Base-by-base conservation (phyloP, 2,113 vertebrate species). In the Bagarius yarrelli region DNA sequence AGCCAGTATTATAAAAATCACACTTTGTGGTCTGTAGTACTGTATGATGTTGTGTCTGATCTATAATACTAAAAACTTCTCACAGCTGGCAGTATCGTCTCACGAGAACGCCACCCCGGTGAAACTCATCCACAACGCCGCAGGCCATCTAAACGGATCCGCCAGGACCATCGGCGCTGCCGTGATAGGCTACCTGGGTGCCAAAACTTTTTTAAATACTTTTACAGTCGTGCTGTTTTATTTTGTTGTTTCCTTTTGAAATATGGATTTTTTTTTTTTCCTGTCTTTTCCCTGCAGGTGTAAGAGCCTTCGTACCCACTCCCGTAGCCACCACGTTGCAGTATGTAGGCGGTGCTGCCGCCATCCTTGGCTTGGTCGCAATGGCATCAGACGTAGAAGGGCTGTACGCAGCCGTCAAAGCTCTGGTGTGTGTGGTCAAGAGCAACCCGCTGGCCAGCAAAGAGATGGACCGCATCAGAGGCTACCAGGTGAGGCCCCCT, bases 361-460 rank as follows among this genome's bases (percentile, higher is more conserved):
- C 98, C 89, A 98, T 99, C 89, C 86, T 99, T 87, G 98, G 98
- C 19, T 92, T 99, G 78, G 98, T 99, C 83, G 98, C 97, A 77
- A 99, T 99, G 97, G 98, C 98, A 30, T 98, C 97, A 0, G 98
- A 99, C 27, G 98, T 99, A 83, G 98, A 99, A 89, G 98, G 98
- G 12, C 84, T 99, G 13, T 99, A 99, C 21, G 98, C 98, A 0
- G 98, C 98, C 0, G 98, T 99, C 85, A 99, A 99, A 87, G 97
- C 98, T 4, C 90, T 99, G 86, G 98, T 99, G 71, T 99, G 98
- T 53, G 97, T 99, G 1, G 97, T 98, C 6, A 99, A 97, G 87
- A 99, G 98, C 90, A 98, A 99, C 91, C 95, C 96, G 11, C 84
- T 99, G 85, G 97, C 97, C 89, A 97, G 98, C 88, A 99, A 98